Evolutionary conservation across 2,888 invertebrate species (phyloP), one percentile per base, ranked within the genome.

Genomic region (Drosophila phalerata): DNA sequence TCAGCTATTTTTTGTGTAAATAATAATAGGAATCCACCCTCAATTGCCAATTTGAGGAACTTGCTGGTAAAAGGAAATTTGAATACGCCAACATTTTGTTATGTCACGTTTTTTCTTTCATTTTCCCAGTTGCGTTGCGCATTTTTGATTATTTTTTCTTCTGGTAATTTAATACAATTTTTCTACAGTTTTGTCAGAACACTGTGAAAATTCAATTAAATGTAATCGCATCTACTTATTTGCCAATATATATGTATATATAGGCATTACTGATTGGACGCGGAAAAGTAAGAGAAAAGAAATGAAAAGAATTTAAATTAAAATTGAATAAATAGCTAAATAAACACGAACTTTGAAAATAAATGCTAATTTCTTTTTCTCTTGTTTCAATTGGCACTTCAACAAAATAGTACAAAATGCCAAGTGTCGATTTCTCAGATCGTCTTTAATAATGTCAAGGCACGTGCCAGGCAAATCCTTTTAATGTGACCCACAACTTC

Each of bases 161-260:
- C 68, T 68, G 66, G 84, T 84, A 84, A 84, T 82, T 71, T 60
- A 85, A 84, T 82, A 85, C 80, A 71, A 57, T 17, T 55, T 76
- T 77, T 55, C 17, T n/a, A 38, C 45, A 57, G 62, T 66, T 61
- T 66, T 53, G 38, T 47, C 22, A 25, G 17, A 13, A 48, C 53
- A 56, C 48, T 48, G 40, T 4, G 10, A 60, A 43, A 90, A 91
- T 91, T 89, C 91, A 89, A 91, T 91, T 91, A 91, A 91, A 89
- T 88, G 89, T 91, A 91, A 91, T 91, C 89, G 90, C 88, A 91
- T 91, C 86, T 82, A 73, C 73, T 78, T 81, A 73, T 76, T 78
- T 81, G 68, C 51, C 49, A 32, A 43, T 55, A 42, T 78, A 68
- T 66, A 72, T 55, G 32, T 55, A 42, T 78, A 68, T 66, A 72